Base-by-base conservation (phyloP, 2,888 invertebrate species). In the Matsumyia berberina region DNA sequence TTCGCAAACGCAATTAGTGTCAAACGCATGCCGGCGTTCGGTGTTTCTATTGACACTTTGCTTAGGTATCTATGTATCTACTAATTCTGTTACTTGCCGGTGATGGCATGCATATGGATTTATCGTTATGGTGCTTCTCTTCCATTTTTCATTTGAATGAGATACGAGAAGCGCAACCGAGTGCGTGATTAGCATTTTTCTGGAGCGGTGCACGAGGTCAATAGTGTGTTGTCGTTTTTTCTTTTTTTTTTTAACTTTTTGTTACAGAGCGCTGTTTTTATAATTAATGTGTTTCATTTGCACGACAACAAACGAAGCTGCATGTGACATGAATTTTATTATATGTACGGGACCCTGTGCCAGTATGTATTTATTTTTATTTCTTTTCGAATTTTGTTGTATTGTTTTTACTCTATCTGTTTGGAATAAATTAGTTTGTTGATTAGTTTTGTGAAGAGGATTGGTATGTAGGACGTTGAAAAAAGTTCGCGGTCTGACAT, bases 111-210 rank as follows among this genome's bases (percentile, higher is more conserved):
- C n/a, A 7, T 17, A 0, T 33, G 17, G 11, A 35, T n/a, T 19
- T 69, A 2, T 37, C 15, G 17, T 62, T 55, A 29, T 73, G n/a
- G n/a, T 9, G 15, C 11, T 37, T 15, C 15, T 12, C 19, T 29
- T 0, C 5, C 31, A 69, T 51, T 37, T 76, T 35, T 53, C 64
- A 64, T 62, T 55, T 29, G 15, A 64, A 60, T 15, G 46, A 33
- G 42, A 72, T 24, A 53, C 57, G 57, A 57, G 15, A 81, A 76
- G 81, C 80, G 70, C 70, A 81, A 62, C 72, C 70, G 19, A 81
- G 76, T 86, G 81, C 81, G 86, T 86, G 81, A 86, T 81, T 76
- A 81, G 86, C 81, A 76, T 81, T 86, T 86, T 86, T 86, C 86
- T 86, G 86, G 86, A 81, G 86, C 72, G 57, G 0, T 86, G 76